Percentiles rank a stretch among this genome's conserved stretches.
Conservation (phyloP, 2,113 vertebrate genomes). For the Camelus bactrianus region DNA sequence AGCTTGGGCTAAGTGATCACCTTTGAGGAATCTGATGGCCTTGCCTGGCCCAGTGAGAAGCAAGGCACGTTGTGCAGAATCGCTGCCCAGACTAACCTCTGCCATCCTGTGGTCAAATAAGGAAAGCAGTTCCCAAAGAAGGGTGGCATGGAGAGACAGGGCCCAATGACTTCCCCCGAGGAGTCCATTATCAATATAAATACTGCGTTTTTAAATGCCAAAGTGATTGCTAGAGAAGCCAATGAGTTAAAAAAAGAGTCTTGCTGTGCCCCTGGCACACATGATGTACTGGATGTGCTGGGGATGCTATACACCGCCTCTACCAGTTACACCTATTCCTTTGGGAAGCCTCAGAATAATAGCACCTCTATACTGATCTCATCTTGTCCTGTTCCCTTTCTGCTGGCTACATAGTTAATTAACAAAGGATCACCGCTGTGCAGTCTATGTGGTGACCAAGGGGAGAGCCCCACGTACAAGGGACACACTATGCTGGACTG, state of each 20-base stretch:
- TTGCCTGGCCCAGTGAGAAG: neutral
- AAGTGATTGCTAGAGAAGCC: neutral
- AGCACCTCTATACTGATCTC: neutral
- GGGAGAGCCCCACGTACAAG: neutral
- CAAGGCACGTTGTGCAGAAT: neutral
- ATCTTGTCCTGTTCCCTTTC: neutral
- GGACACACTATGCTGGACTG: neutral
- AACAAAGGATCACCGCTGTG: neutral
- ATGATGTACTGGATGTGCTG: rapidly evolving
- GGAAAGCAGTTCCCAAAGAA: neutral
- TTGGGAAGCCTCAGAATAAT: neutral
- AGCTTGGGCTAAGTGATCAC: neutral
- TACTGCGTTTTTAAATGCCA: neutral
- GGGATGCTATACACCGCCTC: neutral
- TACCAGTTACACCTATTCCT: neutral
- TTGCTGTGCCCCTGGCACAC: neutral
- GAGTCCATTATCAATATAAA: neutral
- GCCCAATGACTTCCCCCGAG: neutral
- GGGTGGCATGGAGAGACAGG: neutral
- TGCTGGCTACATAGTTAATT: neutral
- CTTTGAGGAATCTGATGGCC: neutral
- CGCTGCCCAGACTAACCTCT: neutral
- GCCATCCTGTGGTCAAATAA: neutral
- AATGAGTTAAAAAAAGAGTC: neutral
- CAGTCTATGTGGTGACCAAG: neutral